phyloP scores from a whole-genome alignment of 2,888 invertebrate species.

The Zygaena filipendulae region DNA sequence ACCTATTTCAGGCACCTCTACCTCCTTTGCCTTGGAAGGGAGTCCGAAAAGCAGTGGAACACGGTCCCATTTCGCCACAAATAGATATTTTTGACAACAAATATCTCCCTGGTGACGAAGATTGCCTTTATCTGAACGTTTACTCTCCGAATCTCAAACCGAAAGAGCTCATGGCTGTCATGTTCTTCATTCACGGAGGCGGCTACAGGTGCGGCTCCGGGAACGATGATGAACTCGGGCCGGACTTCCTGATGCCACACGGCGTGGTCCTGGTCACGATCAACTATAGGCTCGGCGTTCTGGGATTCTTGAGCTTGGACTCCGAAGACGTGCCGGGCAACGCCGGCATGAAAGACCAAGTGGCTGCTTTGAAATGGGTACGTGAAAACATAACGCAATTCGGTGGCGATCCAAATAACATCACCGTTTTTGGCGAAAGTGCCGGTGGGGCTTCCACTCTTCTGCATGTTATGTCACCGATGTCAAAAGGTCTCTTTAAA shows the following conservation, averaged over 20 bases:
- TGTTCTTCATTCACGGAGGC: slow-evolving; percentile 41
- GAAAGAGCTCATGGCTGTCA: slow-evolving; percentile 24
- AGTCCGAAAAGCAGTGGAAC: slow-evolving; percentile 28
- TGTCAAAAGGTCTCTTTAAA: slow-evolving; percentile 36
- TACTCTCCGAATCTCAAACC: slow-evolving; percentile 29
- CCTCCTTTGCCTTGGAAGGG: slow-evolving; percentile 32
- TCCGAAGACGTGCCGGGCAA: slow-evolving; percentile 36
- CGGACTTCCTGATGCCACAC: slow-evolving; percentile 32
- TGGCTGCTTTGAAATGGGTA: slow-evolving; percentile 32
- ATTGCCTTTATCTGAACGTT: slow-evolving; percentile 40
- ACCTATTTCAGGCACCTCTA: slow-evolving; percentile 30
- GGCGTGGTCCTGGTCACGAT: slow-evolving; percentile 33
- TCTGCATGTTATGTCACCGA: slow-evolving; percentile 33
- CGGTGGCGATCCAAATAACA: slow-evolving; percentile 31
- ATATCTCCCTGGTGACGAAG: slow-evolving; percentile 25
- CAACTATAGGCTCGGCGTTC: slow-evolving; percentile 35
- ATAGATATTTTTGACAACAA: slow-evolving; percentile 21
- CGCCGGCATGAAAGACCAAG: slow-evolving; percentile 39
- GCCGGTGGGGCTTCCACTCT: slow-evolving; percentile 28
- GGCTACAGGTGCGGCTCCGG: slow-evolving; percentile 29
- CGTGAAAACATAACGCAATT: slow-evolving; percentile 29
- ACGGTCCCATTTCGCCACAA: slow-evolving; percentile 30
- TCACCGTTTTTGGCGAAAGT: slow-evolving; percentile 37
- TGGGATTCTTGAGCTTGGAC: slow-evolving; percentile 35
- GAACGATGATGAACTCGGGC: slow-evolving; percentile 27